Evolutionary conservation across 1,140 invertebrate genomes (phyloP), one percentile per base, ranked within the genome.

Genomic region (Mycetomoellerius zeteki): DNA sequence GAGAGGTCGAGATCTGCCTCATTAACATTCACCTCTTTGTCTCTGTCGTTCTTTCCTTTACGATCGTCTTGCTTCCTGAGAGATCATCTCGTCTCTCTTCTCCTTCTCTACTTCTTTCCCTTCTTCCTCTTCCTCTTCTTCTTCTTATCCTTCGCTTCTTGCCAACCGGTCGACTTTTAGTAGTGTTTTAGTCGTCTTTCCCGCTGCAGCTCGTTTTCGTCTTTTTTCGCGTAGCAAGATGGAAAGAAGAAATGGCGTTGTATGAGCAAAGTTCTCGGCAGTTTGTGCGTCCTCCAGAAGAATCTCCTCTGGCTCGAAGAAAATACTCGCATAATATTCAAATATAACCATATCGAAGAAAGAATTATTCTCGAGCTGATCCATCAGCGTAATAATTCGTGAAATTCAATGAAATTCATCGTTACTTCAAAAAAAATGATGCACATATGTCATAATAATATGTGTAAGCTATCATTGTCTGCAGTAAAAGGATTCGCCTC

Each of bases 1-100:
- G 67, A 87, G 69, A 87, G 87, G 84, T 89, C 88, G 75, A 88
- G 64, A 67, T 89, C 87, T 89, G 73, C 84, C 88, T 90, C 89
- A 90, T 90, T 90, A 90, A 90, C 87, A 90, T 90, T 89, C 87
- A 84, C 81, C 85, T 90, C 87, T 90, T 90, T 90, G 87, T 90
- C 84, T 90, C 88, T 90, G 87, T 90, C 87, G 76, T 90, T 80
- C 77, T 86, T 62, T 89, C 85, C 71, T 89, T 71, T 67, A 85
- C 71, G 84, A 85, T 82, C 85, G 65, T 84, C 89, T 81, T 72
- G 69, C 85, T 90, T 72, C 56, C 47, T 84, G 86, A 90, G 87
- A 90, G 87, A 88, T 82, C 76, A 88, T 82, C 76, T 75, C 58
- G 52, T 67, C 52, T 77, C 56, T 54, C 56, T 43, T 33, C 14